Evolutionary conservation across 2,113 vertebrate species (phyloP).

Genomic region (Saguinus midas): DNA sequence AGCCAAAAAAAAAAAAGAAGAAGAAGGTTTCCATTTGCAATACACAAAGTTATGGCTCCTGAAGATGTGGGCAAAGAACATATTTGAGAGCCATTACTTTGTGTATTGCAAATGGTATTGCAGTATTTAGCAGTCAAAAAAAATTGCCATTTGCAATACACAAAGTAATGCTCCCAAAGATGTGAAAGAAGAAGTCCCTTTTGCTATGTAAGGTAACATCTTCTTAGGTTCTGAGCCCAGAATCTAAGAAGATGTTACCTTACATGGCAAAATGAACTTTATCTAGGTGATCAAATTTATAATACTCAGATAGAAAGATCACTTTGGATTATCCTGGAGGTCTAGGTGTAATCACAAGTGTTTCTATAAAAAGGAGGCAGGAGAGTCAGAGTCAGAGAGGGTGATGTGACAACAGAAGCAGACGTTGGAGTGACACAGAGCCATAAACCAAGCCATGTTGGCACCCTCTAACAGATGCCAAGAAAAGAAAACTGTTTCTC

Average conservation of each 20-base stretch:
- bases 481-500: neutral
- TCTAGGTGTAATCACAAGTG: neutral
- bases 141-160: neutral
- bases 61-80: too few species aligned
- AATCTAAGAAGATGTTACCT: neutral
- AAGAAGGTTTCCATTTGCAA: neutral
- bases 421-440: neutral
- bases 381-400: neutral
- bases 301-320: neutral
- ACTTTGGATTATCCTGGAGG: neutral
- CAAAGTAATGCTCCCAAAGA: neutral
- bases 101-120: too few species aligned
- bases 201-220: too few species aligned
- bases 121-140: neutral
- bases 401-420: neutral
- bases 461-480: neutral
- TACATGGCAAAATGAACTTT: neutral
- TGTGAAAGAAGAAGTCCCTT: too few species aligned
- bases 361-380: neutral
- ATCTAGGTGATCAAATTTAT: neutral
- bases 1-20: neutral
- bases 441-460: neutral
- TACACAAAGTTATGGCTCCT: neutral
- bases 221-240: too few species aligned
- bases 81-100: too few species aligned